phyloP scores from a whole-genome alignment of 2,888 invertebrate species.

The Pegoplata infirma region DNA sequence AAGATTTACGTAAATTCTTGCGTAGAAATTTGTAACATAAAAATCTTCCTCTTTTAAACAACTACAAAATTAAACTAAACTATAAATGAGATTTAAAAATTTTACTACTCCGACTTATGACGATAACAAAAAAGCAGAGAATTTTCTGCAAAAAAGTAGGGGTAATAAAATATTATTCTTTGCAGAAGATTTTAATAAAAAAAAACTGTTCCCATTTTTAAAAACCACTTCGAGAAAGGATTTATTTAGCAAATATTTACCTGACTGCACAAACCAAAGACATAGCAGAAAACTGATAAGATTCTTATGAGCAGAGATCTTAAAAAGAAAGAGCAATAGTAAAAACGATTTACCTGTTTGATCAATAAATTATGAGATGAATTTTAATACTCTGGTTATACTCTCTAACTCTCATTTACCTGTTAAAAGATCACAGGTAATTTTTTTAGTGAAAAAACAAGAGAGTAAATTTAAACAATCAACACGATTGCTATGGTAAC shows the following conservation, averaged over 20 bases:
- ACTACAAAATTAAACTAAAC: neutral
- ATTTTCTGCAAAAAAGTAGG: conserved; percentile 24
- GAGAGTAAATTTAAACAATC: conserved; percentile 40
- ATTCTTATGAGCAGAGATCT: conserved; percentile 29
- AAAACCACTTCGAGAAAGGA: conserved; percentile 31
- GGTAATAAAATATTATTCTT: conserved; percentile 26
- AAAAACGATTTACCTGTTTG: conserved; percentile 71
- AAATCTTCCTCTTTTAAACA: neutral
- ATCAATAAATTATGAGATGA: neutral
- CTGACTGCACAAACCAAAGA: conserved; percentile 24
- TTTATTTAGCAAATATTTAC: conserved; percentile 42
- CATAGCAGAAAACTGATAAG: conserved; percentile 38
- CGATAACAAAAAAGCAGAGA: neutral
- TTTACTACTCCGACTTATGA: no score
- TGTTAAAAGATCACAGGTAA: conserved; percentile 56
- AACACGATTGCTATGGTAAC: conserved; percentile 48
- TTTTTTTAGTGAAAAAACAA: conserved; percentile 3
- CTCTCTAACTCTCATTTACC: conserved; percentile 46
- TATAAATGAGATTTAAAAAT: no score
- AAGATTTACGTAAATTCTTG: no score
- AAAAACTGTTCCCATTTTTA: conserved; percentile 50
- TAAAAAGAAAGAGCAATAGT: conserved; percentile 25
- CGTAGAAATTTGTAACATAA: neutral
- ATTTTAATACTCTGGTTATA: neutral
- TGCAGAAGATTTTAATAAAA: neutral